phyloP scores from a whole-genome alignment of 2,888 invertebrate species.

The Brenthis hecate region DNA sequence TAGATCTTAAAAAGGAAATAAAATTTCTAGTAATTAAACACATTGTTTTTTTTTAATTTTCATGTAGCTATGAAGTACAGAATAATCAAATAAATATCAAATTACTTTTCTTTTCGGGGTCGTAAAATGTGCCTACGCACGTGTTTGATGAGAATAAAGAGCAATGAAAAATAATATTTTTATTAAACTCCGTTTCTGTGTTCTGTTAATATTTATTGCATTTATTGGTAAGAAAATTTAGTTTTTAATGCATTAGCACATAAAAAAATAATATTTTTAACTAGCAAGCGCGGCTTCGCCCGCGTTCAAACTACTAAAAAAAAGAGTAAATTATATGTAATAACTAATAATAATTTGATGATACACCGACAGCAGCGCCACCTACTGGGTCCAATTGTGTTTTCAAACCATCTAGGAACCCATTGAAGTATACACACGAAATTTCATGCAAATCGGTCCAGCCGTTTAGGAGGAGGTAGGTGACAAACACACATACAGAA shows the following conservation, averaged over 20 bases:
- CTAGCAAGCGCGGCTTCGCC: too few species aligned
- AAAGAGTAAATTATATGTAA: too few species aligned
- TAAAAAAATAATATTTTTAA: too few species aligned
- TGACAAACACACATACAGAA: too few species aligned
- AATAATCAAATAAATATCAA: constrained; percentile 36
- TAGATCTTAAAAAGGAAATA: constrained; percentile 35
- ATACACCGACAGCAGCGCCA: too few species aligned
- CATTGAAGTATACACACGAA: too few species aligned
- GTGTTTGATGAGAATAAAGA: background rate
- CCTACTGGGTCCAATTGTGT: too few species aligned
- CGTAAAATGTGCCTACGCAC: constrained; percentile 8
- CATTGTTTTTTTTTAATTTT: constrained; percentile 22
- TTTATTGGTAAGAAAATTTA: constrained; percentile 28
- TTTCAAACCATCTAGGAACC: too few species aligned
- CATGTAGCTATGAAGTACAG: constrained; percentile 6
- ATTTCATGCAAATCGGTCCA: too few species aligned
- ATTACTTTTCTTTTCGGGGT: constrained; percentile 1
- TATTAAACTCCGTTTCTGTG: constrained; percentile 17
- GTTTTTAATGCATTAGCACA: background rate
- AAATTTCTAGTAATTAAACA: constrained; percentile 34
- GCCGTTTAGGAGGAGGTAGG: too few species aligned
- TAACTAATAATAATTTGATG: too few species aligned
- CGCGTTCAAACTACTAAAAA: too few species aligned
- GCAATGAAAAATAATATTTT: constrained; percentile 28
- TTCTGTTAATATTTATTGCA: constrained; percentile 25